These are phyloP conservation scores for Sminthurides bifidus DNA, from an alignment of 1,140 invertebrate species.

Conservation along the genomic window DNA sequence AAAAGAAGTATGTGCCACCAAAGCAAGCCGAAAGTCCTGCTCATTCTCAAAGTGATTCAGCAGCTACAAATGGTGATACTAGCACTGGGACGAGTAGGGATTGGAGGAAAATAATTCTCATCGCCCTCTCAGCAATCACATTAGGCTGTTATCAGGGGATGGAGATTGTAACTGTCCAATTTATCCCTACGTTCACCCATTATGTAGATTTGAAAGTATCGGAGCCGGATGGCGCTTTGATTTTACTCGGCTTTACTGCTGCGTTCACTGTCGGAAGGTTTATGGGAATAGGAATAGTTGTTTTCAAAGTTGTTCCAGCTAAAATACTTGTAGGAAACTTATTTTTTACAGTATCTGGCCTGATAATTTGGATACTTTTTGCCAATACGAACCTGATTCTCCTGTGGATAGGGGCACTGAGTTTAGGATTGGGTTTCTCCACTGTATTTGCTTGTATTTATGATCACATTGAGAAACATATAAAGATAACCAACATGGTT, in stretches of 20 bases:
- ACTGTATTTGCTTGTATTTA: conserved; percentile 11
- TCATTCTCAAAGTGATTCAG: not conserved
- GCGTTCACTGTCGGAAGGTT: conserved; percentile 11
- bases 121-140: not conserved
- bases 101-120: not conserved
- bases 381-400: not conserved
- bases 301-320: not conserved
- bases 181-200: conserved; percentile 18
- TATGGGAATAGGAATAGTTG: not conserved
- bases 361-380: not conserved
- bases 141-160: conserved; percentile 9
- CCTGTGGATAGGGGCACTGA: not conserved
- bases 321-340: conserved; percentile 6
- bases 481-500: conserved; percentile 13
- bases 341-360: not conserved
- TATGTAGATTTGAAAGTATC: conserved; percentile 4
- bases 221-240: conserved; percentile 2
- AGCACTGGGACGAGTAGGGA: not conserved
- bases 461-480: conserved; percentile 14
- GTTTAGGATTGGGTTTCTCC: conserved; percentile 15
- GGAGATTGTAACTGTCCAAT: conserved; percentile 16
- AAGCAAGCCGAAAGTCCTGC: not conserved
- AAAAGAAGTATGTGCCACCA: conserved; percentile 1
- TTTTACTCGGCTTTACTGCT: conserved; percentile 8
- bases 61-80: not conserved